These are phyloP conservation scores for Nyctibius bracteatus DNA, from an alignment of 2,113 vertebrate species.

Conservation along the genomic window DNA sequence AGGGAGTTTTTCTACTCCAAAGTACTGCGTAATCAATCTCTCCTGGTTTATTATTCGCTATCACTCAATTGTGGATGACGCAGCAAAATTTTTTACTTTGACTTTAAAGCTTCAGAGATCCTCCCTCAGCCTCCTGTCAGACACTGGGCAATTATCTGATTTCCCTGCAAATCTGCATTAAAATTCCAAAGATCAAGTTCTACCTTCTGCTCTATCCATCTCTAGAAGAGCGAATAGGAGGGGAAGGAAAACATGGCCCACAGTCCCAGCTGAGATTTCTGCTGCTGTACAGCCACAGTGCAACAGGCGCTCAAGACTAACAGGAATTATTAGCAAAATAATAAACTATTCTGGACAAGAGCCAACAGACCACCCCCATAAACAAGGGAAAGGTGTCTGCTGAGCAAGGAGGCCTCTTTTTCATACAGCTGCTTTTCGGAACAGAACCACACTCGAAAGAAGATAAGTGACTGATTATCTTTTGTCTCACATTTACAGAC, in stretches of 20 bases:
- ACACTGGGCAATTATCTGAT: background rate
- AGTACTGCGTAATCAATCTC: background rate
- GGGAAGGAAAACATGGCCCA: background rate
- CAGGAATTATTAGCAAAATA: background rate
- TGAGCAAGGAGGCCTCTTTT: background rate
- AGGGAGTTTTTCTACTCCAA: background rate
- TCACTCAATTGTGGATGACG: background rate
- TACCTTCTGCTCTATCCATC: background rate
- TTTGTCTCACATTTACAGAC: background rate
- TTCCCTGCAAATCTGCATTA: slow-evolving; percentile 1
- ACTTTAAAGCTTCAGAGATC: background rate
- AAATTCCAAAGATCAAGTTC: background rate
- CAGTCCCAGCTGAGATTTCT: background rate
- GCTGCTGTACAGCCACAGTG: background rate
- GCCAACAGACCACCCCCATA: background rate
- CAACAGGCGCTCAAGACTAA: background rate
- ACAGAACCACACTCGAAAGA: background rate
- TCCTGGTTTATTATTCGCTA: background rate
- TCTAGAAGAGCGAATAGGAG: background rate
- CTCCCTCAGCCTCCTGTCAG: background rate
- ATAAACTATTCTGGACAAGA: background rate
- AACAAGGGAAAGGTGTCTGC: background rate
- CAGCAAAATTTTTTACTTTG: background rate
- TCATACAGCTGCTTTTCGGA: background rate
- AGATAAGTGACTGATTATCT: background rate